Evolutionary conservation across 92 coral and sea anemone genomes (phyloP).

Genomic region (Phenganax stokvisi): DNA sequence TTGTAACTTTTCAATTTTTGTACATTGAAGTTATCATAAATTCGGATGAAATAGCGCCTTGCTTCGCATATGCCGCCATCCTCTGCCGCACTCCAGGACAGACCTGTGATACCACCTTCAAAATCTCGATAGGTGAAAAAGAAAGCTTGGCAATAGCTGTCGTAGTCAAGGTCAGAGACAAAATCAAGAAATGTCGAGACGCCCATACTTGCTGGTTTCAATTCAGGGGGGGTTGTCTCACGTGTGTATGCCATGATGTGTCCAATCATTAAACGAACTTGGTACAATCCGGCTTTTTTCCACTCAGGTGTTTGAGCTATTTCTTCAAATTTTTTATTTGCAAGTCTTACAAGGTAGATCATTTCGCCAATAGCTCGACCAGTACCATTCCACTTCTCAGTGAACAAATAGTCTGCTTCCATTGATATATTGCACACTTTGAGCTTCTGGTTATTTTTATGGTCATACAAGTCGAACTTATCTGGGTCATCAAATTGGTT

Average conservation of each 20-base stretch:
- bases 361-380: slow-evolving; percentile 36
- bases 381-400: slow-evolving; percentile 16
- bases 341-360: slow-evolving; percentile 26
- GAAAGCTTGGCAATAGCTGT: slow-evolving; percentile 80
- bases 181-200: slow-evolving; percentile 74
- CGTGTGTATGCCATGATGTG: slow-evolving; percentile 16
- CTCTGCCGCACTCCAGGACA: slow-evolving; percentile 73
- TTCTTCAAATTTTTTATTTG: slow-evolving; percentile 20
- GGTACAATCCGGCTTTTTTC: neutral
- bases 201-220: slow-evolving; percentile 60
- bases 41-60: slow-evolving; percentile 15
- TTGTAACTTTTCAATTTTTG: slow-evolving; percentile 63
- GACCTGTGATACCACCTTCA: slow-evolving; percentile 89
- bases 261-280: slow-evolving; percentile 32
- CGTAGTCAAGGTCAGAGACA: slow-evolving; percentile 58
- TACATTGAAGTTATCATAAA: slow-evolving; percentile 24
- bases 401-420: slow-evolving; percentile 30
- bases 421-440: slow-evolving; percentile 27
- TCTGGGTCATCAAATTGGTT: slow-evolving; percentile 22
- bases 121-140: slow-evolving; percentile 90
- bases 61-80: slow-evolving; percentile 78
- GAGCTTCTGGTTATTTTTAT: neutral
- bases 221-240: slow-evolving; percentile 16
- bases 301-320: slow-evolving; percentile 7
- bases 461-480: slow-evolving; percentile 14